A percentile compares a stretch with the other conserved stretches of the same genome.
Evolutionary conservation across 2,888 invertebrate genomes (phyloP).

Genomic region (Diarsia mendica): DNA sequence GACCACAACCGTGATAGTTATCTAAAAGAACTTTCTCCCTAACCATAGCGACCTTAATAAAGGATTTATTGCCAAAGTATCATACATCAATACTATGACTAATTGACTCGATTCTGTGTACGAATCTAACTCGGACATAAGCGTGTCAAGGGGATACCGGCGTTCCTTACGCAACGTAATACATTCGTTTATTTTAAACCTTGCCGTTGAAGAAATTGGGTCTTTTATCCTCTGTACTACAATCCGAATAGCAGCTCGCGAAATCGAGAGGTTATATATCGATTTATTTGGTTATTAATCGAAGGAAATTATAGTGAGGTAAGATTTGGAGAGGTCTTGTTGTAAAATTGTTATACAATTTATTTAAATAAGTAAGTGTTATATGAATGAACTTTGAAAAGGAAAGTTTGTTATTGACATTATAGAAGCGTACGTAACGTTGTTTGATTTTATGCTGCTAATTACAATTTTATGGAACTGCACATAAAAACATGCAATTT

Average conservation of each 20-base stretch:
- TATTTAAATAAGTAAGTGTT: slow-evolving; percentile 26
- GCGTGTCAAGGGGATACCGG: slow-evolving; percentile 81
- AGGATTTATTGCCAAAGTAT: slow-evolving; percentile 54
- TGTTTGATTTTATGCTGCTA: slow-evolving; percentile 34
- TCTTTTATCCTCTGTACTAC: slow-evolving; percentile 34
- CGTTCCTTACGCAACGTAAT: slow-evolving; percentile 70
- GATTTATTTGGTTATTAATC: slow-evolving; percentile 61
- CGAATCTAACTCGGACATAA: slow-evolving; percentile 77
- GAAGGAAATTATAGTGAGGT: slow-evolving; percentile 52
- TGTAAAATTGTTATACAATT: slow-evolving; percentile 39
- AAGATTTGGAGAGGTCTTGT: slow-evolving; percentile 26
- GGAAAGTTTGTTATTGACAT: slow-evolving; percentile 52
- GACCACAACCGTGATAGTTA: slow-evolving; percentile 18
- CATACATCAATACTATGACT: slow-evolving; percentile 68
- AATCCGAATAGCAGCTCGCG: slow-evolving; percentile 41
- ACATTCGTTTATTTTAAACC: slow-evolving; percentile 61
- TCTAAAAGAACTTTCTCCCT: slow-evolving; percentile 44
- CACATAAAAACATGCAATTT: slow-evolving; percentile 8
- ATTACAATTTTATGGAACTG: slow-evolving; percentile 25
- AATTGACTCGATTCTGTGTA: slow-evolving; percentile 75
- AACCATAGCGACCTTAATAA: slow-evolving; percentile 38
- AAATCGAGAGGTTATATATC: slow-evolving; percentile 57
- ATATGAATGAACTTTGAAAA: slow-evolving; percentile 49
- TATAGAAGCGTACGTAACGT: slow-evolving; percentile 26
- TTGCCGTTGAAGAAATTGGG: slow-evolving; percentile 55